These are phyloP conservation scores for Alosa sapidissima DNA, from an alignment of 2,797 vertebrate species.

Conservation along the genomic window DNA sequence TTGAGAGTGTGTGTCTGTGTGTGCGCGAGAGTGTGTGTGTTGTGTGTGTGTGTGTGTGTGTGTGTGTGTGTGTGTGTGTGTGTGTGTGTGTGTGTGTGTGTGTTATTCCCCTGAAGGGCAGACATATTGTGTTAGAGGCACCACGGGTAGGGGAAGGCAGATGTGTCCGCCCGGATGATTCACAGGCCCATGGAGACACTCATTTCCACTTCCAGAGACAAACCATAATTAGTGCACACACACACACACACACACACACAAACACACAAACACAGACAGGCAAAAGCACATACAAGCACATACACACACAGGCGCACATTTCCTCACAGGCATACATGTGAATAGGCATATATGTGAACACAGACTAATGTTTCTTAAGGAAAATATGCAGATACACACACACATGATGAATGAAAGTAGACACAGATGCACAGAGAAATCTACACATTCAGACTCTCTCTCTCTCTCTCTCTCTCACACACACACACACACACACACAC, in stretches of 20 bases:
- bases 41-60: neutral
- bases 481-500: neutral
- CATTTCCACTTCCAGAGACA: neutral
- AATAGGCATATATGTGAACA: neutral
- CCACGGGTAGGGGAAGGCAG: neutral
- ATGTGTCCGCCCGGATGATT: slow-evolving; percentile 4
- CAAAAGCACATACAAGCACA: neutral
- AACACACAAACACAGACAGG: neutral
- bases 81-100: slow-evolving; percentile 20
- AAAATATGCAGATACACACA: neutral
- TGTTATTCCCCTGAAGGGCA: slow-evolving; percentile 17
- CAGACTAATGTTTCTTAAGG: neutral
- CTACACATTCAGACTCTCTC: neutral
- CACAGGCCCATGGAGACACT: neutral
- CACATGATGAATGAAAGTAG: neutral
- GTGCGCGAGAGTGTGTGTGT: neutral
- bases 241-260: slow-evolving; percentile 19
- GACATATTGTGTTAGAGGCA: slow-evolving; percentile 28
- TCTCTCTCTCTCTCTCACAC: neutral
- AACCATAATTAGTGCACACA: neutral
- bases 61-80: slow-evolving; percentile 2
- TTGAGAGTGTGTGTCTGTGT: neutral
- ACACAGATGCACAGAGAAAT: neutral
- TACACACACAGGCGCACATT: neutral
- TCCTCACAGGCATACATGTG: neutral